Percentiles rank a stretch among this genome's conserved stretches.
Evolutionary conservation across 2,113 vertebrate genomes (phyloP).

Genomic region (Eublepharis macularius): DNA sequence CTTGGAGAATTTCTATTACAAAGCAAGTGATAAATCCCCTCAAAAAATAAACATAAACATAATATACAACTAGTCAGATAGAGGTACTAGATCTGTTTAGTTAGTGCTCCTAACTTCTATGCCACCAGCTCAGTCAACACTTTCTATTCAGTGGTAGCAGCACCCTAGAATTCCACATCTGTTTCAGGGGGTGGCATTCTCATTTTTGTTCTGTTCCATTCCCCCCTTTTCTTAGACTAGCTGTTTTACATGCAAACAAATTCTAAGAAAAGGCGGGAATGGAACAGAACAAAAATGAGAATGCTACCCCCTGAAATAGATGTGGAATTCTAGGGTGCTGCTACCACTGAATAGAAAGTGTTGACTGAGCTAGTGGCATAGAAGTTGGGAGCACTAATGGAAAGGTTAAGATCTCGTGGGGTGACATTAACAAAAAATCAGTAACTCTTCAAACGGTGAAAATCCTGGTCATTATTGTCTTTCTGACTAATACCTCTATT

Average conservation of each 20-base stretch:
- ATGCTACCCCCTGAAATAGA: not conserved
- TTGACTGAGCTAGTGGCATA: not conserved
- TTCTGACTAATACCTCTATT: not conserved
- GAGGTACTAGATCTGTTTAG: not conserved
- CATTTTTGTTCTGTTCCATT: not conserved
- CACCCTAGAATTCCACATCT: not conserved
- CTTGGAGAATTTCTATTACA: no score
- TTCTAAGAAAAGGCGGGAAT: not conserved
- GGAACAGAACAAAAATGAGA: not conserved
- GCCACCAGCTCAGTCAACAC: not conserved
- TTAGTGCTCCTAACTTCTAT: not conserved
- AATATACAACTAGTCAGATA: not conserved
- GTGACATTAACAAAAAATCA: not conserved
- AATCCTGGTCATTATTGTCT: not conserved
- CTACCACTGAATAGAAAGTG: not conserved
- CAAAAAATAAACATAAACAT: no score
- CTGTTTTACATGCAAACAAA: not conserved
- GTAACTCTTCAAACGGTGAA: not conserved
- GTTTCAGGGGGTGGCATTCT: not conserved
- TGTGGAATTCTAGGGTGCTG: not conserved
- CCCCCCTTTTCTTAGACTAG: not conserved
- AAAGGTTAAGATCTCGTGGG: not conserved
- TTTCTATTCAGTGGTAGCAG: not conserved
- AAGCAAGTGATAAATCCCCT: no score
- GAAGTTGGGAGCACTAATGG: not conserved